Evolutionary conservation across 2,888 invertebrate genomes (phyloP).

Genomic region (Polydrusus cervinus): DNA sequence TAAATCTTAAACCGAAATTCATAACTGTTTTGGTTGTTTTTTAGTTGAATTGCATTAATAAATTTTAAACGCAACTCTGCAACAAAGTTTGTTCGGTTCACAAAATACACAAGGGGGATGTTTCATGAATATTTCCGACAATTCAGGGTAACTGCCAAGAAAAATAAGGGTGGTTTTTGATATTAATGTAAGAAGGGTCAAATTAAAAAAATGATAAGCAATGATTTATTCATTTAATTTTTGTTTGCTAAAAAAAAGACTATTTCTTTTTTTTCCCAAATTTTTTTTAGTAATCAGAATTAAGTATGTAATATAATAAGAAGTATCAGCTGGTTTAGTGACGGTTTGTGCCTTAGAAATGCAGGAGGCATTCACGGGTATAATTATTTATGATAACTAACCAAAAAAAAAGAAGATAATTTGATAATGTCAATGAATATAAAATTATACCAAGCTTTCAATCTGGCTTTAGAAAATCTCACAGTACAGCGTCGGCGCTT

Average conservation of each 20-base stretch:
- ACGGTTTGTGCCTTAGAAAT: too few relatives aligned
- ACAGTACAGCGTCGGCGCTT: too few relatives aligned
- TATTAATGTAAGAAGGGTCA: conserved; percentile 4
- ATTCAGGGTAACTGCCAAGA: conserved; percentile 30
- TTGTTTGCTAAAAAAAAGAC: background rate
- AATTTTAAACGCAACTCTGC: conserved; percentile 23
- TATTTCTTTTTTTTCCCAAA: too few relatives aligned
- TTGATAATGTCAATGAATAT: too few relatives aligned
- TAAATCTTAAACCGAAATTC: background rate
- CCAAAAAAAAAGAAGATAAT: too few relatives aligned
- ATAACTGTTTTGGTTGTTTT: background rate
- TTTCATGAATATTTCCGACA: conserved; percentile 36
- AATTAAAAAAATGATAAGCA: conserved; percentile 22
- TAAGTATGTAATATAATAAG: too few relatives aligned
- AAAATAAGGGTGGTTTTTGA: conserved; percentile 26
- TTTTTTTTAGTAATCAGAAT: too few relatives aligned
- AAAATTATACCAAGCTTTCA: too few relatives aligned
- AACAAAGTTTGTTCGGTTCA: conserved; percentile 12
- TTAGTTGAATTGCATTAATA: conserved; percentile 27
- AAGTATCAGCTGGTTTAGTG: too few relatives aligned
- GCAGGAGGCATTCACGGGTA: too few relatives aligned
- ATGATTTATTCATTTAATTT: conserved; percentile 20
- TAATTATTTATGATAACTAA: too few relatives aligned
- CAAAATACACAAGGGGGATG: conserved; percentile 31
- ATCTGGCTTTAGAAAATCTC: too few relatives aligned